phyloP scores from a whole-genome alignment of 2,888 invertebrate species.

The Ornithoptera alexandrae region DNA sequence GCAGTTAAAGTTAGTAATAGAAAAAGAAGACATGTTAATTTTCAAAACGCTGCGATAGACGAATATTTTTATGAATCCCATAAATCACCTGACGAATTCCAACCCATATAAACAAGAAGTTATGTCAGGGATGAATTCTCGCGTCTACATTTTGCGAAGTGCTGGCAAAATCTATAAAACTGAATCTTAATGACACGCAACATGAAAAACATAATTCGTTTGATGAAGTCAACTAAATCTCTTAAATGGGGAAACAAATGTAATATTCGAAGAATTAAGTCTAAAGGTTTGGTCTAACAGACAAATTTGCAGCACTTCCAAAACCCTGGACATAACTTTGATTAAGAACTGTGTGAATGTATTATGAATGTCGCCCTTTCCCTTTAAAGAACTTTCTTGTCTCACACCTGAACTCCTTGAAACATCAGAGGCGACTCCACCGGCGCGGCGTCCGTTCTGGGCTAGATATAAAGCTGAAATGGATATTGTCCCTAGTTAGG shows the following conservation, averaged over 20 bases:
- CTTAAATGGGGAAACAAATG: no score
- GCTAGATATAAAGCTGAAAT: slow-evolving; percentile 76
- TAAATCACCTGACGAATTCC: slow-evolving; percentile 30
- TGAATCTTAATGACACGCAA: not conserved
- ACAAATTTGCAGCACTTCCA: slow-evolving; percentile 39
- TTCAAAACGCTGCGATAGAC: slow-evolving; percentile 47
- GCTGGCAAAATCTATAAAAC: slow-evolving; percentile 28
- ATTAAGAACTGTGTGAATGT: slow-evolving; percentile 40
- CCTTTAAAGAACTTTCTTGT: slow-evolving; percentile 35
- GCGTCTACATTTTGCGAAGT: slow-evolving; percentile 58
- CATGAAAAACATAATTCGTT: not conserved
- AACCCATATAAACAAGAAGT: slow-evolving; percentile 32
- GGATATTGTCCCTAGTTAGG: slow-evolving; percentile 47
- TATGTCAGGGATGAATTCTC: slow-evolving; percentile 55
- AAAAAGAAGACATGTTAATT: slow-evolving; percentile 35
- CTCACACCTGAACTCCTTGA: slow-evolving; percentile 40
- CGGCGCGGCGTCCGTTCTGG: slow-evolving; percentile 66
- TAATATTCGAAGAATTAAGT: not conserved
- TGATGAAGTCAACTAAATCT: no score
- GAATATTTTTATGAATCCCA: slow-evolving; percentile 64
- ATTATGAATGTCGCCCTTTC: slow-evolving; percentile 62
- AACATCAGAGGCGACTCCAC: slow-evolving; percentile 74
- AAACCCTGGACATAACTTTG: slow-evolving; percentile 47
- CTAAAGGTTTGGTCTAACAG: not conserved
- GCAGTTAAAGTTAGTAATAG: not conserved